These are phyloP conservation scores for Campoletis raptor DNA, from an alignment of 2,888 invertebrate genomes.

Conservation along the genomic window DNA sequence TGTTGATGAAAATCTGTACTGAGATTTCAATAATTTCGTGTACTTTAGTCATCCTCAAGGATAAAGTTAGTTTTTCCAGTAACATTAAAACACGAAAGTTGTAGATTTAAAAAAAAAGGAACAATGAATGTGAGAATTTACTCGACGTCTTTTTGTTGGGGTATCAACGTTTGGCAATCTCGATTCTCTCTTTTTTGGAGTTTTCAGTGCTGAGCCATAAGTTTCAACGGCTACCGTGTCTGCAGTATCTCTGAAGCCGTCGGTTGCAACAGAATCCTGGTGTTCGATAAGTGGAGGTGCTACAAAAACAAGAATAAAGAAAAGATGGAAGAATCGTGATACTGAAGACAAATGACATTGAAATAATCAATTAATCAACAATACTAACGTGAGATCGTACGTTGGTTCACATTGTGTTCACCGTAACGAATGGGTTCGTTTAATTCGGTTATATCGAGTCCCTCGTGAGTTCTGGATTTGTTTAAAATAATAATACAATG, in stretches of 20 bases:
- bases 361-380: neutral
- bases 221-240: neutral
- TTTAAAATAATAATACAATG: neutral
- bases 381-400: conserved; percentile 18
- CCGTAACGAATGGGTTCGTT: conserved; percentile 31
- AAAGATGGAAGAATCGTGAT: neutral
- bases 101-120: neutral
- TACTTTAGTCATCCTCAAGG: neutral
- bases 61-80: neutral
- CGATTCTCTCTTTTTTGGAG: conserved; percentile 56
- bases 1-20: neutral
- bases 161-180: conserved; percentile 29
- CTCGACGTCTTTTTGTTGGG: conserved; percentile 63
- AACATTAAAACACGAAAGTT: neutral
- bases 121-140: conserved; percentile 15
- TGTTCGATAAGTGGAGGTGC: neutral
- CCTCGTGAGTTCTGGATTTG: neutral
- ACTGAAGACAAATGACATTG: neutral
- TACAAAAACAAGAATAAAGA: neutral
- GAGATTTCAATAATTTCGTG: neutral
- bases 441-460: neutral
- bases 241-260: neutral
- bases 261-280: neutral
- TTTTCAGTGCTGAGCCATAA: neutral
- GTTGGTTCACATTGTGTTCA: neutral